Conservation (phyloP, 2,113 vertebrate species). For the Myotis davidii region DNA sequence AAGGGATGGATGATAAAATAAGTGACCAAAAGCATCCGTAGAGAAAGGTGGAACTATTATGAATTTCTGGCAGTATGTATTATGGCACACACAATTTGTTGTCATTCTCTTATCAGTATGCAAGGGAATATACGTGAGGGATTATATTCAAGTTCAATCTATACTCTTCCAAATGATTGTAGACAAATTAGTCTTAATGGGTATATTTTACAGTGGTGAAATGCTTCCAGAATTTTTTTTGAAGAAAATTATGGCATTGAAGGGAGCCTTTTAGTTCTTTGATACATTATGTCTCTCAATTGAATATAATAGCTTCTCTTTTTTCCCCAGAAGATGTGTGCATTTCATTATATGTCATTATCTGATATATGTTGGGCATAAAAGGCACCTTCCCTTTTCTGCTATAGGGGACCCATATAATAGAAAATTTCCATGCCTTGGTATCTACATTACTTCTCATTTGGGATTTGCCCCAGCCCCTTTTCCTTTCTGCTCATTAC, state of each 20-base stretch:
- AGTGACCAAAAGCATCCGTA: background rate
- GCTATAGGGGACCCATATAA: constrained; percentile 29
- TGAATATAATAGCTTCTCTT: constrained; percentile 66
- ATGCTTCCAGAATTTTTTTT: constrained; percentile 75
- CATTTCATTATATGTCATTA: constrained; percentile 80
- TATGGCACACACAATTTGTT: background rate
- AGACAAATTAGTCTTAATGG: constrained; percentile 73
- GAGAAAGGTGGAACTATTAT: background rate
- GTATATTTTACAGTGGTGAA: constrained; percentile 65
- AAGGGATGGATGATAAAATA: background rate
- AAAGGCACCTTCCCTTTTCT: constrained; percentile 47
- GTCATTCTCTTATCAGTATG: constrained; percentile 3
- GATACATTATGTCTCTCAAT: constrained; percentile 71
- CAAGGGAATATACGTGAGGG: background rate
- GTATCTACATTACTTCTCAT: background rate
- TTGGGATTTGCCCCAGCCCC: background rate
- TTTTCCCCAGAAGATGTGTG: constrained; percentile 57
- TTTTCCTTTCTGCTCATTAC: constrained; percentile 38
- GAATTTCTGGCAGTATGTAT: background rate
- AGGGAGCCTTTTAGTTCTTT: constrained; percentile 78
- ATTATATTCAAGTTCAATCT: constrained; percentile 55
- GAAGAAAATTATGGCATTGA: constrained; percentile 74
- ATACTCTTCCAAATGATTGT: constrained; percentile 50
- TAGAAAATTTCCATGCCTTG: constrained; percentile 56
- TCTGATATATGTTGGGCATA: constrained; percentile 74